phyloP scores from a whole-genome alignment of 2,888 invertebrate genomes.

The Caenorhabditis doughertyi region DNA sequence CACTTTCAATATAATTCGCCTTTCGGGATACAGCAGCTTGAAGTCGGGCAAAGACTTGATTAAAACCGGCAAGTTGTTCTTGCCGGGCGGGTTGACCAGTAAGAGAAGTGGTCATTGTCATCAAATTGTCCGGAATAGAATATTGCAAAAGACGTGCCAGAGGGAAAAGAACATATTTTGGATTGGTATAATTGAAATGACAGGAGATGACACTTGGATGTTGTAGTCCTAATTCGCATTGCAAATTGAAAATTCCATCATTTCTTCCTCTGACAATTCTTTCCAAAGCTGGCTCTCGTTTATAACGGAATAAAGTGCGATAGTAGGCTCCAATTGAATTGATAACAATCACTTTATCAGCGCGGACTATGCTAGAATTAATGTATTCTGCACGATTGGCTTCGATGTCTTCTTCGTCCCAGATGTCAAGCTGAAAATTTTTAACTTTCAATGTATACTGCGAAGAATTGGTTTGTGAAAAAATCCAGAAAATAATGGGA shows the following conservation, averaged over 20 bases:
- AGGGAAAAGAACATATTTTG: slow-evolving; percentile 74
- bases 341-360: slow-evolving; percentile 80
- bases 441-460: no score
- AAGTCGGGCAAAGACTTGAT: slow-evolving; percentile 66
- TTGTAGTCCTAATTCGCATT: slow-evolving; percentile 77
- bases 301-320: slow-evolving; percentile 67
- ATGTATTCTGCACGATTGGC: slow-evolving; percentile 80
- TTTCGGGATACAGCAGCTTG: slow-evolving; percentile 72
- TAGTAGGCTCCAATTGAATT: slow-evolving; percentile 80
- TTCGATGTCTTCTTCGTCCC: slow-evolving; percentile 80
- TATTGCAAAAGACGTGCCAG: slow-evolving; percentile 79
- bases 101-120: slow-evolving; percentile 67
- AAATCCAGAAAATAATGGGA: no score
- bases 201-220: slow-evolving; percentile 79
- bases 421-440: slow-evolving; percentile 78
- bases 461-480: no score
- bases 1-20: slow-evolving; percentile 64
- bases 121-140: slow-evolving; percentile 78
- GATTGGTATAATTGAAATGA: slow-evolving; percentile 78
- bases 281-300: slow-evolving; percentile 67
- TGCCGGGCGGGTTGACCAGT: slow-evolving; percentile 39
- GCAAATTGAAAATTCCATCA: slow-evolving; percentile 77
- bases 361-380: slow-evolving; percentile 76
- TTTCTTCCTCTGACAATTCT: slow-evolving; percentile 67
- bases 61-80: slow-evolving; percentile 71